A percentile compares a stretch with the other conserved stretches of the same genome.
These are phyloP conservation scores for Trachymyrmex cornetzi DNA, from an alignment of 1,140 invertebrate genomes.

Conservation along the genomic window DNA sequence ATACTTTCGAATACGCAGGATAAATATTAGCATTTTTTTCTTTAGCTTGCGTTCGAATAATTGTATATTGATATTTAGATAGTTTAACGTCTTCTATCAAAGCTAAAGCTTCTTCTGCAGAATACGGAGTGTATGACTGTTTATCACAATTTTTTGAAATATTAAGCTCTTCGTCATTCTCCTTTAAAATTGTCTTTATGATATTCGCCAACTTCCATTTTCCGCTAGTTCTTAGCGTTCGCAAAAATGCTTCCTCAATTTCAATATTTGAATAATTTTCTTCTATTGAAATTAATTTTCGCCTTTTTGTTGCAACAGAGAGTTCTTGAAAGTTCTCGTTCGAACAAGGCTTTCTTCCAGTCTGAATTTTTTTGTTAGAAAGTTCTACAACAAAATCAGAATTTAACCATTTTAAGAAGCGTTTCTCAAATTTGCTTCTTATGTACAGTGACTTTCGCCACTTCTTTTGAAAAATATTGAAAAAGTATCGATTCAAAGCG, in stretches of 20 bases:
- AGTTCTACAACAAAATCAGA: background rate
- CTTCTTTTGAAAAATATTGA: no score
- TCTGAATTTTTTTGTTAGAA: background rate
- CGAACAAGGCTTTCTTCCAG: background rate
- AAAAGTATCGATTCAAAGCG: conserved; percentile 8
- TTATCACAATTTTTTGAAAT: background rate
- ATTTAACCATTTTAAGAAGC: conserved; percentile 2
- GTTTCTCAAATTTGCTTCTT: conserved; percentile 3
- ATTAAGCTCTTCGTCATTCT: background rate
- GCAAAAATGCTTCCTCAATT: conserved; percentile 12
- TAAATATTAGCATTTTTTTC: conserved; percentile 19
- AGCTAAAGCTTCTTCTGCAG: conserved; percentile 15
- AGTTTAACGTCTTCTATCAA: conserved; percentile 24
- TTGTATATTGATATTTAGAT: background rate
- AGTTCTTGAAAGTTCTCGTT: background rate
- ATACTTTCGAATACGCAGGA: background rate
- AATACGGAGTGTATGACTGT: background rate
- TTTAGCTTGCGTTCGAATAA: conserved; percentile 13
- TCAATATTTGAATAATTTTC: conserved; percentile 3
- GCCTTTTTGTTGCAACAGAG: conserved; percentile 5
- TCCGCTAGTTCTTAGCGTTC: conserved; percentile 7
- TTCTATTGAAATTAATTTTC: conserved; percentile 1
- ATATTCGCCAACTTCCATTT: conserved; percentile 13
- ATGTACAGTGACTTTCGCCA: background rate
- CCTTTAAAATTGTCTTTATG: conserved; percentile 1